phyloP scores from a whole-genome alignment of 2,797 vertebrate genomes.

The Lacerta agilis region DNA sequence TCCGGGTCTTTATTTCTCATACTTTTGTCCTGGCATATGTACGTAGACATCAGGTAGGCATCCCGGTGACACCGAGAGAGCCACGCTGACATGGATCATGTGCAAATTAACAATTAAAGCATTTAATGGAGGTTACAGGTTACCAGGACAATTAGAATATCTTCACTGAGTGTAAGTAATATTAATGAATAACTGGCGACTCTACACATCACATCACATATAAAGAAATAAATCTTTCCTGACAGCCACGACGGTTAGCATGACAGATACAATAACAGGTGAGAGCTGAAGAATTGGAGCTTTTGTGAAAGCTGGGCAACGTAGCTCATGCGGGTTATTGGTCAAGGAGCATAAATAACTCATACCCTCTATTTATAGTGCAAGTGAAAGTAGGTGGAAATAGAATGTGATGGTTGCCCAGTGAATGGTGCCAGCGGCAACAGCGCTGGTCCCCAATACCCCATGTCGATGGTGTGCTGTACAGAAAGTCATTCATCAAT shows the following conservation, averaged over 20 bases:
- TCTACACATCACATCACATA: background rate
- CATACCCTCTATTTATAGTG: slow-evolving; percentile 39
- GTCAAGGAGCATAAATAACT: background rate
- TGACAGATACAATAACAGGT: rapidly evolving
- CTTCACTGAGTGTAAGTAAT: background rate
- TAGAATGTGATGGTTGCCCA: slow-evolving; percentile 40
- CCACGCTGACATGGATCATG: background rate
- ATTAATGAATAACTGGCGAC: background rate
- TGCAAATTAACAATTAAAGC: background rate
- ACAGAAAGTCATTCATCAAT: background rate
- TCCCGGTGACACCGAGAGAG: no score
- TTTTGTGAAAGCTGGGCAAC: slow-evolving; percentile 19
- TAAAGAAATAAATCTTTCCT: background rate
- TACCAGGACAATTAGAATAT: background rate
- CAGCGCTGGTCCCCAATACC: background rate
- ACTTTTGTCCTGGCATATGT: background rate
- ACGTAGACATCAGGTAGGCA: background rate
- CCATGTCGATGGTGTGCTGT: background rate
- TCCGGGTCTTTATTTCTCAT: background rate
- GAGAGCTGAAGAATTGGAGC: background rate
- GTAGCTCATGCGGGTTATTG: slow-evolving; percentile 3
- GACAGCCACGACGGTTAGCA: background rate
- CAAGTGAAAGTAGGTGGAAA: slow-evolving; percentile 41
- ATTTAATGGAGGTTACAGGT: background rate
- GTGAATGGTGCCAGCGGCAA: slow-evolving; percentile 7